Conservation (phyloP, 2,797 vertebrate species). For the Sphenodon punctatus region DNA sequence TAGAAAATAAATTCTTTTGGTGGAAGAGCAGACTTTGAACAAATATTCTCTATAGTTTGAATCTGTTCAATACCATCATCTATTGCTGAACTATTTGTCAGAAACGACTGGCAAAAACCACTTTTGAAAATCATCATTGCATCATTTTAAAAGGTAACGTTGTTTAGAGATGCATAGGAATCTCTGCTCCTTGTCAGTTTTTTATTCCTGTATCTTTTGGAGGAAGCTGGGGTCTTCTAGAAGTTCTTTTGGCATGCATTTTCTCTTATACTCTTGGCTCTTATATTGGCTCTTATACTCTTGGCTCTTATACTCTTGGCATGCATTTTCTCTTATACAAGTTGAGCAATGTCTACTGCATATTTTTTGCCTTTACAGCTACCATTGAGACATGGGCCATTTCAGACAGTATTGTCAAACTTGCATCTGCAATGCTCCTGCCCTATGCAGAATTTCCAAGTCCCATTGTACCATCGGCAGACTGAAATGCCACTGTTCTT, state of each 20-base stretch:
- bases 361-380: no score
- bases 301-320: no score
- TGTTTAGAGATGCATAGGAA: no score
- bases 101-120: background rate
- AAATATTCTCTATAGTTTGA: background rate
- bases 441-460: background rate
- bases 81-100: background rate
- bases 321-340: background rate
- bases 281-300: no score
- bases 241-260: background rate
- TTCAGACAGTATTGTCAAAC: background rate
- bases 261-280: no score
- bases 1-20: background rate
- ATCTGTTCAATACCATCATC: background rate
- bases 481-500: no score
- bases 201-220: background rate
- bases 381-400: no score
- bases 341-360: background rate
- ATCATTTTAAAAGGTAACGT: background rate
- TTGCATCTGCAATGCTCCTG: fast-evolving
- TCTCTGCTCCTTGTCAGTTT: background rate
- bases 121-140: background rate
- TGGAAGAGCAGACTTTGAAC: background rate
- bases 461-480: background rate
- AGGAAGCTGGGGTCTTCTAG: background rate